Conservation (phyloP, 2,888 invertebrate genomes). For the Aphrophora alni region DNA sequence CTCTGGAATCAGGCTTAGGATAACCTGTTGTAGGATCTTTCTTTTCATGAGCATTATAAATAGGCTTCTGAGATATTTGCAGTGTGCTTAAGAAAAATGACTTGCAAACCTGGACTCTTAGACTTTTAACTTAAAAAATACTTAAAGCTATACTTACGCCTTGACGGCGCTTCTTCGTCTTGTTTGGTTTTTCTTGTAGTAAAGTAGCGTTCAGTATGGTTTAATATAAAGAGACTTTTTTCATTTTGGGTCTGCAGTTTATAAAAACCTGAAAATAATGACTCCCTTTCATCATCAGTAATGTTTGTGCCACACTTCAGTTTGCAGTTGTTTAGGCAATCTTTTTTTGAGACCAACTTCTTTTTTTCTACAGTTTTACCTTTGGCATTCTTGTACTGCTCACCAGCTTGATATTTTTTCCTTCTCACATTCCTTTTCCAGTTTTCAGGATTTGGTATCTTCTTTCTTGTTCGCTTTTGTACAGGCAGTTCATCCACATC, state of each 20-base stretch:
- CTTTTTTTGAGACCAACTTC: background rate
- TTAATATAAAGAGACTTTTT: background rate
- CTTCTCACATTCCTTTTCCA: background rate
- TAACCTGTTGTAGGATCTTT: background rate
- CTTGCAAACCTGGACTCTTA: conserved; percentile 10
- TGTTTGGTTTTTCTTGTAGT: background rate
- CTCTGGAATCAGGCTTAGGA: background rate
- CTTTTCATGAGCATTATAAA: conserved; percentile 14
- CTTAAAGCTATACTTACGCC: background rate
- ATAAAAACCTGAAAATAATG: background rate
- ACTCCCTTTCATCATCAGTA: background rate
- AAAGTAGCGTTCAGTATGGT: too few species aligned
- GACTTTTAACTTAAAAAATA: background rate
- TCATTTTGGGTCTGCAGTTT: too few species aligned
- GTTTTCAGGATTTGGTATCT: background rate
- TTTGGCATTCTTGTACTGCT: background rate
- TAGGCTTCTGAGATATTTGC: background rate
- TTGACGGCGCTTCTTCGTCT: background rate
- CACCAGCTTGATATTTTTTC: background rate
- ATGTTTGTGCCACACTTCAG: background rate
- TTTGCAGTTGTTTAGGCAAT: background rate
- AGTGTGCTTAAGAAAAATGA: conserved; percentile 11
- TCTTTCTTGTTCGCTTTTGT: too few species aligned
- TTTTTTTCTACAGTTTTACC: background rate
- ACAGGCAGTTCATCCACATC: too few species aligned